These are phyloP conservation scores for Tiliacea citrago DNA, from an alignment of 2,888 invertebrate species.

Conservation along the genomic window DNA sequence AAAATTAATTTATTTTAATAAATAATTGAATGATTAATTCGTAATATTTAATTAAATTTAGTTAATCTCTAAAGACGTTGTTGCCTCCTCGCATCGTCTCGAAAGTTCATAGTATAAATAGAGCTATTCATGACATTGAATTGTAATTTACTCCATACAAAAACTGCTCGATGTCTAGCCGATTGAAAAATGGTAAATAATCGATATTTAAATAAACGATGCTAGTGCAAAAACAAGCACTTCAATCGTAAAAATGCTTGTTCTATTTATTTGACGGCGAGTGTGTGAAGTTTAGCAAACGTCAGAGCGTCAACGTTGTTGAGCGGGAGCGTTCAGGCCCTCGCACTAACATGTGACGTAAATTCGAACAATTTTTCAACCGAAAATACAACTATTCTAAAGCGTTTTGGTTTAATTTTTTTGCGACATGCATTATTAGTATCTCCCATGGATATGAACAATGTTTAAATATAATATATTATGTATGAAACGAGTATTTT, in stretches of 20 bases:
- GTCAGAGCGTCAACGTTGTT: conserved; percentile 27
- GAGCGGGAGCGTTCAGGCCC: conserved; percentile 10
- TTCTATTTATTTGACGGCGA: conserved; percentile 27
- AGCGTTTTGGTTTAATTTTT: neutral
- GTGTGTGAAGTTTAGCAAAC: conserved; percentile 30
- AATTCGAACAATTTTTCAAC: neutral
- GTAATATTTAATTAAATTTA: neutral
- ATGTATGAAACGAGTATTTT: neutral
- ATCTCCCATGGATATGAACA: too few relatives aligned
- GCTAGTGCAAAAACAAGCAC: conserved; percentile 9
- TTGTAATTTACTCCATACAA: neutral
- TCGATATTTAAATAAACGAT: conserved; percentile 1
- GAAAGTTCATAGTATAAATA: neutral
- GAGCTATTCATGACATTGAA: neutral
- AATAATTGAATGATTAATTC: neutral
- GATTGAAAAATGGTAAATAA: conserved; percentile 1
- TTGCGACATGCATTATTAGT: too few relatives aligned
- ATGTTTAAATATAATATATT: too few relatives aligned
- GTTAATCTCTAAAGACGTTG: neutral
- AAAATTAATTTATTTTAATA: neutral
- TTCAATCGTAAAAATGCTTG: conserved; percentile 11
- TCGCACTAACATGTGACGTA: neutral
- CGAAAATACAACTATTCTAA: too few relatives aligned
- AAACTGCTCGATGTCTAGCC: neutral
- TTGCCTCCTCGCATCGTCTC: neutral